Evolutionary conservation across 2,797 vertebrate species (phyloP).

Genomic region (Chrysocyon brachyurus): DNA sequence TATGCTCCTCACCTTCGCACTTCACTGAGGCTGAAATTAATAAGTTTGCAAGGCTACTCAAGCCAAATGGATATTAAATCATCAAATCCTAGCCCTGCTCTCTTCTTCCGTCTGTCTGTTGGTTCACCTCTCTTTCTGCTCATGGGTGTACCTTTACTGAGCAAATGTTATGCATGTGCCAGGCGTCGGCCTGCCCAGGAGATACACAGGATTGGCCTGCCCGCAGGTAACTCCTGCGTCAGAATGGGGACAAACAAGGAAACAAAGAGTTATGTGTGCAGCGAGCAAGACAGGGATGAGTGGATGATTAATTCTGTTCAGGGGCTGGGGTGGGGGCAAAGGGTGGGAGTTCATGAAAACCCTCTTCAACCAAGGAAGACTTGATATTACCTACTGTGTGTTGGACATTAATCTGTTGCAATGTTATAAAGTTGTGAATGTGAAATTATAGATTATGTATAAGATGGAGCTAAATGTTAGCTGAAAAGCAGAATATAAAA

Average conservation of each 20-base stretch:
- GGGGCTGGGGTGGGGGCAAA: neutral
- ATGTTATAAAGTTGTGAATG: neutral
- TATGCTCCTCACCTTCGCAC: neutral
- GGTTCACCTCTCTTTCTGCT: neutral
- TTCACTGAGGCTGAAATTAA: neutral
- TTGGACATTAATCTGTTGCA: neutral
- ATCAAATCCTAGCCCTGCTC: neutral
- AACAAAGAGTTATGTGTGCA: neutral
- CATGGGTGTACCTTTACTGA: neutral
- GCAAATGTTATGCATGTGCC: neutral
- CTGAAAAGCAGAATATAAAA: slow-evolving; percentile 43
- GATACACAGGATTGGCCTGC: neutral
- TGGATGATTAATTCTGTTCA: neutral
- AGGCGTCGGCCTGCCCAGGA: neutral
- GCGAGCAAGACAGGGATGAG: neutral
- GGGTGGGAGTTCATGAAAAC: neutral
- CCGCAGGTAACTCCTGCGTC: too few species aligned
- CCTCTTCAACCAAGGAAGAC: neutral
- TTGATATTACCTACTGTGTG: neutral
- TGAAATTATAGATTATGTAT: neutral
- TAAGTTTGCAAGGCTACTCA: neutral
- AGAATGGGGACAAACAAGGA: neutral
- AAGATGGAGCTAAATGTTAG: neutral
- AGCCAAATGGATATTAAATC: neutral
- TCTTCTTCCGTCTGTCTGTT: neutral